Evolutionary conservation across 1,140 invertebrate genomes (phyloP), one percentile per base, ranked within the genome.

Genomic region (Bombus affinis): DNA sequence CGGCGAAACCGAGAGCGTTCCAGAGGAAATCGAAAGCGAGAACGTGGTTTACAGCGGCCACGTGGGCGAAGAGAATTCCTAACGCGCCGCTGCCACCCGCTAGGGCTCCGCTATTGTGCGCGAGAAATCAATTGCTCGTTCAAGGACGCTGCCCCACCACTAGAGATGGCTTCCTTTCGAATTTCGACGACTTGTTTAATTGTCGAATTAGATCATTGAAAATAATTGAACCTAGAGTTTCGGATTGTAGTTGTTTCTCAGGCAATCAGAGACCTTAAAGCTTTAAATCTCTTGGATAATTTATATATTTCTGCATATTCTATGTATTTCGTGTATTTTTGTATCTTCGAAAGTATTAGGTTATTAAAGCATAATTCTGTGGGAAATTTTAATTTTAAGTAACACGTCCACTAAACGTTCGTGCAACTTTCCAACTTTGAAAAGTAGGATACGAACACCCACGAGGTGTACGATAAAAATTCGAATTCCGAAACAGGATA

Each of bases 11-110:
- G 74, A 83, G 74, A 83, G 81, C 65, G 72, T 28, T 37, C 42
- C 15, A 2, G 74, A 83, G 53, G 81, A 83, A 83, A 83, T 83
- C 81, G 81, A 83, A 83, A 83, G 81, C 81, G 81, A 78, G 81
- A 44, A 70, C 65, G 32, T 15, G 65, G 74, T 28, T 62, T 25
- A n/a, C 25, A 37, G 39, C 37, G 75, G n/a, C n/a, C 75, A 77
- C 75, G 75, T 77, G 75, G 75, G 75, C 59, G 75, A 77, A 2
- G 37, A 62, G 75, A 62, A 62, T 77, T 62, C 57, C 59, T 42
- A 65, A 59, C 75, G 75, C 35, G 74, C 73, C 47, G 47, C 12
- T 44, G 15, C 42, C 70, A 42, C 25, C 70, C 70, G 28, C 70
- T 28, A 25, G 12, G 28, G 42, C 32, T 35, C n/a, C 42, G 42